These are phyloP conservation scores for Eudorcas thomsonii DNA, from an alignment of 2,113 vertebrate species.

Conservation along the genomic window DNA sequence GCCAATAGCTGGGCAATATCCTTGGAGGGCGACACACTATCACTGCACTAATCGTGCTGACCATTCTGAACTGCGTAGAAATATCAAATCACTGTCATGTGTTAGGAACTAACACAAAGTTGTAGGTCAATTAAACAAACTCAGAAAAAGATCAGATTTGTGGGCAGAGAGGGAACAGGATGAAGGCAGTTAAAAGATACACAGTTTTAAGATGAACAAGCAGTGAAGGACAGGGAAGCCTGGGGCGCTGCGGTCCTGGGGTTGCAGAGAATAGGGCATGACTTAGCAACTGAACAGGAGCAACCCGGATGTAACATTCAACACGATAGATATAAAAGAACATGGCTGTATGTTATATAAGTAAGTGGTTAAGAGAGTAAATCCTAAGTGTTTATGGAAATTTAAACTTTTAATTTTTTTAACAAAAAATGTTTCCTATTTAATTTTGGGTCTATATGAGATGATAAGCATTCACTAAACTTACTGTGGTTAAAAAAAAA, in stretches of 20 bases:
- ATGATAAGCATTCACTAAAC: neutral
- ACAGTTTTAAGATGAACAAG: neutral
- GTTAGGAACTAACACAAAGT: neutral
- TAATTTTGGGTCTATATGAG: neutral
- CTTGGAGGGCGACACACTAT: accelerated
- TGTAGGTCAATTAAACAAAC: neutral
- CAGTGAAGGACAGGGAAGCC: neutral
- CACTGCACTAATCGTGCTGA: neutral
- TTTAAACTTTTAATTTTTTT: neutral
- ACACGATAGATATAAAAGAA: accelerated
- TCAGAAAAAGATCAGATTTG: neutral
- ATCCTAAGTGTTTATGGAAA: neutral
- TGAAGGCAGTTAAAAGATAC: neutral
- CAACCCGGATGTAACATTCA: accelerated
- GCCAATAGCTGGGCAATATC: neutral
- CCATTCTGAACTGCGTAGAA: neutral
- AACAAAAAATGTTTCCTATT: neutral
- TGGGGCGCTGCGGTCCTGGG: neutral
- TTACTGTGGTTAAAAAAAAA: neutral
- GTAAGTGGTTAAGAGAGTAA: neutral
- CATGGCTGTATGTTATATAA: accelerated
- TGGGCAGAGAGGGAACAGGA: neutral
- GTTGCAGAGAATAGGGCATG: neutral
- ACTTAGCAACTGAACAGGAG: accelerated
- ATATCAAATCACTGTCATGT: neutral